Conservation (phyloP, 2,113 vertebrate genomes). For the Takifugu flavidus region DNA sequence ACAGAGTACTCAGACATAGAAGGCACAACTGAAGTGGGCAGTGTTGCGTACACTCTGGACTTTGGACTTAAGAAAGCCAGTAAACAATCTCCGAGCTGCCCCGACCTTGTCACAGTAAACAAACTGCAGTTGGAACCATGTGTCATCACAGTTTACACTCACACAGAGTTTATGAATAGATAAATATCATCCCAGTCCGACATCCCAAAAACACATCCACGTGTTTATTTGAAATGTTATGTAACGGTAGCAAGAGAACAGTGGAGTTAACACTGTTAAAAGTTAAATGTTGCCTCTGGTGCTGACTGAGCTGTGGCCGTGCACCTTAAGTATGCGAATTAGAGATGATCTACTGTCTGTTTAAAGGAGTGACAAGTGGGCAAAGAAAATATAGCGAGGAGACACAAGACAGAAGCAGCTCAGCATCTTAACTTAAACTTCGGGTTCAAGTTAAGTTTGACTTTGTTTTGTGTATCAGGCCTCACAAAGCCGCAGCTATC, state of each 20-base stretch:
- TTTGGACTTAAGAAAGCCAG: slow-evolving; percentile 23
- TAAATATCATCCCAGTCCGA: no score
- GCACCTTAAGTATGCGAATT: not conserved
- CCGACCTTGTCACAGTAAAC: not conserved
- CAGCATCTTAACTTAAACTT: not conserved
- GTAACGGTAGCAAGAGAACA: no score
- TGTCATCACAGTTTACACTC: slow-evolving; percentile 2
- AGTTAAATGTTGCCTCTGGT: no score
- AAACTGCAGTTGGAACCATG: slow-evolving; percentile 1
- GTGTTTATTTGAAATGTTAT: no score
- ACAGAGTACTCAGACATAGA: not conserved
- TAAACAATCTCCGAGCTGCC: slow-evolving; percentile 11
- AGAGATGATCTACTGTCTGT: not conserved
- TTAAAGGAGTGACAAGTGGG: not conserved
- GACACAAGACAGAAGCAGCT: not conserved
- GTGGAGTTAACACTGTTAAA: no score
- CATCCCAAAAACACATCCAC: no score
- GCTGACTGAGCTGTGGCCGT: not conserved
- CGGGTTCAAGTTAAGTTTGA: no score
- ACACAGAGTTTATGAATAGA: no score
- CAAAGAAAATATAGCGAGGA: not conserved
- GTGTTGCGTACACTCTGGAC: slow-evolving; percentile 9
- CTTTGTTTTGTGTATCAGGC: not conserved
- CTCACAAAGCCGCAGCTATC: no score
- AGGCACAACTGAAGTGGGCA: slow-evolving; percentile 16